Evolutionary conservation across 1,140 invertebrate species (phyloP).

Genomic region (Pogonomyrmex californicus): DNA sequence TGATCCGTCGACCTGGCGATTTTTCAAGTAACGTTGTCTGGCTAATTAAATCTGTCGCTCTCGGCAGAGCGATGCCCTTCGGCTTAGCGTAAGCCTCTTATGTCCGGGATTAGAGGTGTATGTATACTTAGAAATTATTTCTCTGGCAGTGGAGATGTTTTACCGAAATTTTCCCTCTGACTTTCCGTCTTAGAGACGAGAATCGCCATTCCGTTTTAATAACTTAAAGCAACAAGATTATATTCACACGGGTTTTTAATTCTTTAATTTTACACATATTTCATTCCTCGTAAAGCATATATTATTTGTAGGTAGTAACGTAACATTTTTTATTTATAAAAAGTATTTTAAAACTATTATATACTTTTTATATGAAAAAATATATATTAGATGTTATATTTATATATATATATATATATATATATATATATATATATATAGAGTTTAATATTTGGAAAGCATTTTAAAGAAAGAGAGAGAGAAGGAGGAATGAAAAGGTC

Average conservation of each 20-base stretch:
- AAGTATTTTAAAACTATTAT: not conserved
- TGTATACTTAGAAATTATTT: conserved; percentile 55
- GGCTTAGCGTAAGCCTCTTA: conserved; percentile 70
- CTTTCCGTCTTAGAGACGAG: not conserved
- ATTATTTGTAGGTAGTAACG: not conserved
- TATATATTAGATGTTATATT: not conserved
- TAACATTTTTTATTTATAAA: not conserved
- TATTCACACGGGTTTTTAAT: not conserved
- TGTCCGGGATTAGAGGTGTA: conserved; percentile 27
- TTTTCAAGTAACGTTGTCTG: conserved; percentile 73
- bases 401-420: not conserved
- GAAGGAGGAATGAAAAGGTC: not conserved
- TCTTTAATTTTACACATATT: not conserved
- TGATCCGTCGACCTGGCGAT: conserved; percentile 67
- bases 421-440: not conserved
- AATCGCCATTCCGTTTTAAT: not conserved
- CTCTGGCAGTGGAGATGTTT: not conserved
- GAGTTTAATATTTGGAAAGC: not conserved
- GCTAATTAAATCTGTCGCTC: conserved; percentile 75
- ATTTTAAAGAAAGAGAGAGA: not conserved
- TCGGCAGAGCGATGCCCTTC: conserved; percentile 30
- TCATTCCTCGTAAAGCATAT: not conserved
- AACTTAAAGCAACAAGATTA: not conserved
- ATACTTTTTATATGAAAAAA: not conserved
- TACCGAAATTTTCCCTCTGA: not conserved